These are phyloP conservation scores for Sceloporus tristichus DNA, from an alignment of 2,113 vertebrate genomes.

Conservation along the genomic window DNA sequence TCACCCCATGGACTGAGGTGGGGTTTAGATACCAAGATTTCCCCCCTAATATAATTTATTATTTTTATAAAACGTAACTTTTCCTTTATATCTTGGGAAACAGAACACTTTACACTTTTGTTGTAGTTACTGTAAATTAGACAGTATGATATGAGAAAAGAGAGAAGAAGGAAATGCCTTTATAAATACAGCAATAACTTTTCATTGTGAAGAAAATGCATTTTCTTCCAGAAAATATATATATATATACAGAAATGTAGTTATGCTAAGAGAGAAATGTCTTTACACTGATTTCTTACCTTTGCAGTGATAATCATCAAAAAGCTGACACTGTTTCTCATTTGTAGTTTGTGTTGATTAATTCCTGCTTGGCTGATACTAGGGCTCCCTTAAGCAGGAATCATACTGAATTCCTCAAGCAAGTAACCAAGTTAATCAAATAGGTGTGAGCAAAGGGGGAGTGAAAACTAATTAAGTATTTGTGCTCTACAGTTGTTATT, in stretches of 20 bases:
- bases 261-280: neutral
- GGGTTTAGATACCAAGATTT: too few species aligned
- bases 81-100: too few species aligned
- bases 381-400: neutral
- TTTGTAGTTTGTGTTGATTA: neutral
- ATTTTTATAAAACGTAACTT: too few species aligned
- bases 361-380: neutral
- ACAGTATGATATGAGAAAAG: too few species aligned
- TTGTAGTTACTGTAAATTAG: too few species aligned
- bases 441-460: slow-evolving; percentile 12
- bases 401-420: neutral
- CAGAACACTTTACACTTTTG: too few species aligned
- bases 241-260: neutral
- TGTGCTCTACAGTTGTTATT: neutral
- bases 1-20: too few species aligned
- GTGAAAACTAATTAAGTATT: neutral
- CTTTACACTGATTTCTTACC: neutral
- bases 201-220: neutral
- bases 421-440: slow-evolving; percentile 35
- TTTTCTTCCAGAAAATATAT: neutral
- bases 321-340: neutral
- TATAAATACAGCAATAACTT: slow-evolving; percentile 44
- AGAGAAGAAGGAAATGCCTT: slow-evolving; percentile 48
- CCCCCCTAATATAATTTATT: too few species aligned
- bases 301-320: neutral